Percentiles rank a stretch among this genome's conserved stretches.
Evolutionary conservation across 1,140 invertebrate species (phyloP).

Genomic region (Pachyrhynchus sulphureomaculatus): DNA sequence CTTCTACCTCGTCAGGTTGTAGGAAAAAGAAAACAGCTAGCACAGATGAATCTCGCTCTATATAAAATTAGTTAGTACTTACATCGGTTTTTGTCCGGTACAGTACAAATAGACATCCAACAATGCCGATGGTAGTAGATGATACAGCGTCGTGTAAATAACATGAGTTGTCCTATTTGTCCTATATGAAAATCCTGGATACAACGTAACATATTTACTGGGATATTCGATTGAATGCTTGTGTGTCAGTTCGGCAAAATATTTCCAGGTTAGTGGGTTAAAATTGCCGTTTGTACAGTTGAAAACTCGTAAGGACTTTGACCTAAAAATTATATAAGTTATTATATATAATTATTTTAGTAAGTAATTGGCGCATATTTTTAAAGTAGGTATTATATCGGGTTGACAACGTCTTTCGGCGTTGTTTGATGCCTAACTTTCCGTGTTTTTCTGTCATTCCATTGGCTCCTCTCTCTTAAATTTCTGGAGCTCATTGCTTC

Average conservation of each 20-base stretch:
- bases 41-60: neutral
- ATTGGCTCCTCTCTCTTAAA: no score
- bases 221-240: slow-evolving; percentile 73
- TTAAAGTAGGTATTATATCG: neutral
- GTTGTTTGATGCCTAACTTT: no score
- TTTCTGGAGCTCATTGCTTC: no score
- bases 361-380: neutral
- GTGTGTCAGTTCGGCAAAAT: slow-evolving; percentile 67
- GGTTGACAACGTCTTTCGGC: neutral
- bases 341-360: no score
- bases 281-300: slow-evolving; percentile 86
- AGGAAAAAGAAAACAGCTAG: no score
- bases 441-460: no score
- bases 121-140: slow-evolving; percentile 77
- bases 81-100: slow-evolving; percentile 78
- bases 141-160: slow-evolving; percentile 69
- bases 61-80: slow-evolving; percentile 49
- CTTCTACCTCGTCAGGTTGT: no score
- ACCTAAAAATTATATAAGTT: slow-evolving; percentile 39
- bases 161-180: slow-evolving; percentile 71
- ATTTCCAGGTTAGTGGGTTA: slow-evolving; percentile 83
- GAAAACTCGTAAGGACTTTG: slow-evolving; percentile 72
- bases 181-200: slow-evolving; percentile 78
- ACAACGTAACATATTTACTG: slow-evolving; percentile 82
- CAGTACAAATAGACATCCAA: slow-evolving; percentile 70